A percentile compares a stretch with the other conserved stretches of the same genome.
Evolutionary conservation across 2,888 invertebrate genomes (phyloP).

Genomic region (Isotomurus palustris): DNA sequence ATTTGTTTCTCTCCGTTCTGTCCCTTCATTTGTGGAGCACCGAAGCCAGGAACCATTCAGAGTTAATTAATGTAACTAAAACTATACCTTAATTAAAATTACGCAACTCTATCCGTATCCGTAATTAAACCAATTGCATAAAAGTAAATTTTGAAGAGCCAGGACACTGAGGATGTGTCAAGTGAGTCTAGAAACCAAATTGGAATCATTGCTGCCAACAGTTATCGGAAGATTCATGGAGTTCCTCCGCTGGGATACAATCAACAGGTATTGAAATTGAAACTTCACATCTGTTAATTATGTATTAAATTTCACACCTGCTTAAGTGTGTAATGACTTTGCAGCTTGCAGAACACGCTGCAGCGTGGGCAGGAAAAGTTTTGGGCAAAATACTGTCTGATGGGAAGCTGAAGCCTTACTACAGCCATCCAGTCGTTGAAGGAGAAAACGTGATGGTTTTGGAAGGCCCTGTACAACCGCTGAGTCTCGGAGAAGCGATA

Average conservation of each 20-base stretch:
- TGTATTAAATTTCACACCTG: not conserved
- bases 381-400: not conserved
- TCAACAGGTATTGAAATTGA: not conserved
- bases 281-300: not conserved
- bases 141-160: too few species aligned
- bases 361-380: not conserved
- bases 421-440: slow-evolving; percentile 6
- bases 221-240: not conserved
- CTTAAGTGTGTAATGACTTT: not conserved
- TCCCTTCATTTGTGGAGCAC: too few species aligned
- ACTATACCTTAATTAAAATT: too few species aligned
- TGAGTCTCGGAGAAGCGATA: not conserved
- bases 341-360: slow-evolving; percentile 1
- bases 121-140: too few species aligned
- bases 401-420: not conserved
- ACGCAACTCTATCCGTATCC: too few species aligned
- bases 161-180: too few species aligned
- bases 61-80: too few species aligned
- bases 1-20: too few species aligned
- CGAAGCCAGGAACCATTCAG: too few species aligned
- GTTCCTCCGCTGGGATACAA: not conserved
- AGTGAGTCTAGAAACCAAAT: too few species aligned
- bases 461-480: not conserved
- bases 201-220: not conserved
- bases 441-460: slow-evolving; percentile 1